phyloP scores from a whole-genome alignment of 35 echinoderm and acorn worm species.

The Stichopus chloronotus region DNA sequence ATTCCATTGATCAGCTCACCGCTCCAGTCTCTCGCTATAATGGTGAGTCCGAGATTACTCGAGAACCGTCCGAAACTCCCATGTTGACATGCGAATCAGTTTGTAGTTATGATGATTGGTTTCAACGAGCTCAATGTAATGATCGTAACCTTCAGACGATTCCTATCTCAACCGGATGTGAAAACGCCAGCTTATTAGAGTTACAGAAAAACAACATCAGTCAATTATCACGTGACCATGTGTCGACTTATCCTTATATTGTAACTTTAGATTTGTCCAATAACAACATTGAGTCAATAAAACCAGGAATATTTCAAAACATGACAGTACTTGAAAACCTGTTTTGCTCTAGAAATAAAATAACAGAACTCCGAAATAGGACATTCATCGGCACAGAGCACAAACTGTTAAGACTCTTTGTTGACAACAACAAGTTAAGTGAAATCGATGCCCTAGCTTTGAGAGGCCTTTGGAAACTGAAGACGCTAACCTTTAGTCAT shows the following conservation, averaged over 20 bases:
- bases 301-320: not conserved
- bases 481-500: too few relatives aligned
- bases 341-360: not conserved
- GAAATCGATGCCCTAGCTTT: not conserved
- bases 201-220: too few relatives aligned
- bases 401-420: not conserved
- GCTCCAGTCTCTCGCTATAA: too few relatives aligned
- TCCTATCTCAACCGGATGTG: constrained; percentile 6
- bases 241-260: too few relatives aligned
- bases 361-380: not conserved
- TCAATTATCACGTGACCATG: too few relatives aligned
- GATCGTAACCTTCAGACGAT: not conserved
- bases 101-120: too few relatives aligned
- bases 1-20: too few relatives aligned
- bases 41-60: too few relatives aligned
- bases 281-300: not conserved
- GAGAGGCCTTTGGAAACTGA: too few relatives aligned
- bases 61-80: too few relatives aligned
- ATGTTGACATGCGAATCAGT: not conserved
- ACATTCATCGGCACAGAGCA: not conserved
- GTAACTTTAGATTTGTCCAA: too few relatives aligned
- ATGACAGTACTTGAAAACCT: not conserved
- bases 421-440: not conserved
- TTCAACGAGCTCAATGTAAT: not conserved
- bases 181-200: not conserved